Evolutionary conservation across 1,140 invertebrate species (phyloP).

Genomic region (Zaprionus lachaisei): DNA sequence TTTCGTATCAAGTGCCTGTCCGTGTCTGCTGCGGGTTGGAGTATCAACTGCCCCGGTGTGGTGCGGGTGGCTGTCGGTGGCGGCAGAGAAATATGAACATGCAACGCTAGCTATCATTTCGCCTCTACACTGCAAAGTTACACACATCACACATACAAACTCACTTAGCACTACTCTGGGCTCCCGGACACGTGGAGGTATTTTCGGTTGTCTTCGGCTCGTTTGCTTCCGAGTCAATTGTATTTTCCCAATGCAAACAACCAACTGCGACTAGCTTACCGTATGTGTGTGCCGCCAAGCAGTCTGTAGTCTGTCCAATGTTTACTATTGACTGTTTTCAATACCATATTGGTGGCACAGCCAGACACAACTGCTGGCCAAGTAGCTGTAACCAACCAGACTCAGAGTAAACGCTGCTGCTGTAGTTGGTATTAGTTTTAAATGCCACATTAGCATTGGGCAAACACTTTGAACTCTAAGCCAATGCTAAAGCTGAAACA

Average conservation of each 20-base stretch:
- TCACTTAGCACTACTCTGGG: conserved; percentile 11
- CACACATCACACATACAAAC: not conserved
- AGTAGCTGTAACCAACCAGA: conserved; percentile 41
- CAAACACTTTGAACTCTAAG: conserved; percentile 58
- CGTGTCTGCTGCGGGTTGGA: conserved; percentile 20
- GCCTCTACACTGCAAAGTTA: conserved; percentile 10
- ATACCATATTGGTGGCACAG: conserved; percentile 72
- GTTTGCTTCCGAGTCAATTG: conserved; percentile 60
- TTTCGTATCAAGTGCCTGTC: conserved; percentile 48
- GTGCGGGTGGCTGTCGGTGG: conserved; percentile 8
- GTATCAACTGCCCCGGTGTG: conserved; percentile 15
- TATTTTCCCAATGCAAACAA: conserved; percentile 59
- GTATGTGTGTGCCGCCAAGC: conserved; percentile 61
- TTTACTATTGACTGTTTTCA: conserved; percentile 64
- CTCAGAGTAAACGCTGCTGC: conserved; percentile 41
- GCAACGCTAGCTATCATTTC: conserved; percentile 18
- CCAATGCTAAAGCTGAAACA: conserved; percentile 33
- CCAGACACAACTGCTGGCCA: conserved; percentile 10
- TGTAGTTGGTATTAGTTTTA: conserved; percentile 76
- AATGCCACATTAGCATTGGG: conserved; percentile 79
- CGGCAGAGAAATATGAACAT: conserved; percentile 39
- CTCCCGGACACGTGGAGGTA: conserved; percentile 61
- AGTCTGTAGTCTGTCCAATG: conserved; percentile 43
- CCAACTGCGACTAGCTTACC: conserved; percentile 32
- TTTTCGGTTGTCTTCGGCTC: conserved; percentile 33